Evolutionary conservation across 2,797 vertebrate species (phyloP), one percentile per base, ranked within the genome.

Genomic region (Danio aesculapii): DNA sequence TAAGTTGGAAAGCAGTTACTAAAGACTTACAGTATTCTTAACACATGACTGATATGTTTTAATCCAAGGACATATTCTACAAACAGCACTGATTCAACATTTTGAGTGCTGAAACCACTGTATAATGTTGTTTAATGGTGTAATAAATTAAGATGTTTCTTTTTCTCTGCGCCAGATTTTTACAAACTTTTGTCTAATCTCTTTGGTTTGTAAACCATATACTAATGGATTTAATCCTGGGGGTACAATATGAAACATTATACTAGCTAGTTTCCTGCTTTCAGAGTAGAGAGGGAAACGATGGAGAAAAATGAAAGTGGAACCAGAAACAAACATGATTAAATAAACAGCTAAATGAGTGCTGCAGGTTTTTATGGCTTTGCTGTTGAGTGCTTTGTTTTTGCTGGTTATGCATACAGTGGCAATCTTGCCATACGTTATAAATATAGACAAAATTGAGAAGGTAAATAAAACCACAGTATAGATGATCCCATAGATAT

Each of bases 401-500:
- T 84, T 71, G 79, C 10, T 55, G 44, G 4, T 72, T 7, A 67
- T 17, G 19, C 80, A 81, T 13, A 46, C 11, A 44, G 50, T 4
- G n/a, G 55, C 50, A 13, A 80, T 80, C 41, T 41, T 72, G n/a
- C 50, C n/a, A 62, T 80, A 80, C 44, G 77, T 80, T 13, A 72
- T 43, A 0, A 79, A 2, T 0, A 94, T 81, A 3, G 90, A 87
- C 39, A 90, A 17, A 0, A 77, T n/a, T 55, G 94, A 94, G 0
- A 88, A 50, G 0, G 86, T 87, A 1, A 92, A 75, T 0, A 91
- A 77, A 0, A 92, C 43, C 3, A 89, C 89, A 0, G 93, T 87
- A 0, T 88, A 88, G 0, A 87, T 52, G 1, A 95, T 87, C 0
- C 95, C 95, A 0, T 93, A 95, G 55, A 95, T 89, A 17, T 94